Evolutionary conservation across 2,888 invertebrate genomes (phyloP).

Genomic region (Carpatolechia fugitivella): DNA sequence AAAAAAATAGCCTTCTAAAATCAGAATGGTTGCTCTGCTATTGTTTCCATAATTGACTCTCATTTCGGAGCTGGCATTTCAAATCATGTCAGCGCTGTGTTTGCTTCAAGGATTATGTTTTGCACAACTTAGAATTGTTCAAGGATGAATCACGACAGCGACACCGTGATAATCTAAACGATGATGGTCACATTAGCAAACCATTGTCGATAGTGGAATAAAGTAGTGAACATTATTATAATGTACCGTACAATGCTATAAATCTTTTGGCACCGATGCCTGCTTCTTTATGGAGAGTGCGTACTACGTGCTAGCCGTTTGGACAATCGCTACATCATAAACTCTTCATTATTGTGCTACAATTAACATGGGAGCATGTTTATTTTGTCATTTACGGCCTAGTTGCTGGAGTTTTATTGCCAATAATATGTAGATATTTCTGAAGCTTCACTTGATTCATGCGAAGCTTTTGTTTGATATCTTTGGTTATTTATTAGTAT

Average conservation of each 20-base stretch:
- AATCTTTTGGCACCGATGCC: slow-evolving; percentile 59
- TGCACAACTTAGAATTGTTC: background rate
- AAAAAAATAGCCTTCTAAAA: slow-evolving; percentile 42
- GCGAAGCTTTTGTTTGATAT: no score
- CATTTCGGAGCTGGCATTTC: slow-evolving; percentile 27
- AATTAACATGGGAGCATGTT: no score
- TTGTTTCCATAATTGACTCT: slow-evolving; percentile 31
- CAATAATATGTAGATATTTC: no score
- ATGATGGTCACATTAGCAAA: slow-evolving; percentile 4
- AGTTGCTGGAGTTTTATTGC: no score
- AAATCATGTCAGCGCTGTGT: slow-evolving; percentile 21
- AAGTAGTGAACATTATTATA: slow-evolving; percentile 46
- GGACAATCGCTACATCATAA: background rate
- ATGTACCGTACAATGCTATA: slow-evolving; percentile 59
- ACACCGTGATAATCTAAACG: background rate
- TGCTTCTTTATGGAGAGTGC: slow-evolving; percentile 53
- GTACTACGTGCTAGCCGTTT: slow-evolving; percentile 29
- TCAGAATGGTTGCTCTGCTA: slow-evolving; percentile 27
- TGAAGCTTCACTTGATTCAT: no score
- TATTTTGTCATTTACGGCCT: no score
- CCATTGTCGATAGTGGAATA: slow-evolving; percentile 5
- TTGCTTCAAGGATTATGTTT: background rate
- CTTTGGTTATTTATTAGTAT: no score
- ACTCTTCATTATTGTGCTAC: background rate
- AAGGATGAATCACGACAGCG: background rate